These are phyloP conservation scores for Augochlorella aurata DNA, from an alignment of 2,888 invertebrate species.

Conservation along the genomic window DNA sequence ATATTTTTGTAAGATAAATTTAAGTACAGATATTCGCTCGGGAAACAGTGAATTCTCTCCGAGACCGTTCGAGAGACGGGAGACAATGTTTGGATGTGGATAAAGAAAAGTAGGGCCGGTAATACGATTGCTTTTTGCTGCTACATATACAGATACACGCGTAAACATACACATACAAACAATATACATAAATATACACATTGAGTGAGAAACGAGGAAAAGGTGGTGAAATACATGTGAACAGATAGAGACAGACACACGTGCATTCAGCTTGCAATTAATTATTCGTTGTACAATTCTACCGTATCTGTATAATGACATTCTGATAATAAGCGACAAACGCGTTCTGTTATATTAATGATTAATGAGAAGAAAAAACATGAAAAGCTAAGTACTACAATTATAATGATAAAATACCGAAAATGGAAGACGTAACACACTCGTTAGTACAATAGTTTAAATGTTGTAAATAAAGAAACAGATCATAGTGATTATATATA, in stretches of 20 bases:
- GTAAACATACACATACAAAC: background rate
- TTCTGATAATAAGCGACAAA: slow-evolving; percentile 55
- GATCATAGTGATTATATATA: slow-evolving; percentile 65
- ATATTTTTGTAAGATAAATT: slow-evolving; percentile 74
- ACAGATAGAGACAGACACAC: background rate
- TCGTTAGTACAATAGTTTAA: slow-evolving; percentile 72
- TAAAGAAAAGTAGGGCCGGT: slow-evolving; percentile 22
- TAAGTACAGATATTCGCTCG: slow-evolving; percentile 56
- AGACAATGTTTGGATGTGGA: background rate
- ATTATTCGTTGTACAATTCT: slow-evolving; percentile 70
- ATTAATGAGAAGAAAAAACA: background rate
- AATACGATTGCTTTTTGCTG: slow-evolving; percentile 61
- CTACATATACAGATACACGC: slow-evolving; percentile 42
- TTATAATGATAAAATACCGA: slow-evolving; percentile 29
- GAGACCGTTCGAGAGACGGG: slow-evolving; percentile 4
- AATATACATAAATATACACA: background rate
- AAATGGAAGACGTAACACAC: slow-evolving; percentile 32
- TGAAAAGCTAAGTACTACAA: slow-evolving; percentile 45
- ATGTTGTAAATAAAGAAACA: slow-evolving; percentile 76
- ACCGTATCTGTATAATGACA: slow-evolving; percentile 60
- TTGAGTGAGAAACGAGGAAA: background rate
- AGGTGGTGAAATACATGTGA: slow-evolving; percentile 14
- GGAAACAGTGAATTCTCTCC: slow-evolving; percentile 12
- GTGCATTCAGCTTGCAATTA: slow-evolving; percentile 44
- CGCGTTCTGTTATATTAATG: slow-evolving; percentile 61